A percentile compares a stretch with the other conserved stretches of the same genome.
These are phyloP conservation scores for Lutjanus campechanus DNA, from an alignment of 2,797 vertebrate species.

Conservation along the genomic window DNA sequence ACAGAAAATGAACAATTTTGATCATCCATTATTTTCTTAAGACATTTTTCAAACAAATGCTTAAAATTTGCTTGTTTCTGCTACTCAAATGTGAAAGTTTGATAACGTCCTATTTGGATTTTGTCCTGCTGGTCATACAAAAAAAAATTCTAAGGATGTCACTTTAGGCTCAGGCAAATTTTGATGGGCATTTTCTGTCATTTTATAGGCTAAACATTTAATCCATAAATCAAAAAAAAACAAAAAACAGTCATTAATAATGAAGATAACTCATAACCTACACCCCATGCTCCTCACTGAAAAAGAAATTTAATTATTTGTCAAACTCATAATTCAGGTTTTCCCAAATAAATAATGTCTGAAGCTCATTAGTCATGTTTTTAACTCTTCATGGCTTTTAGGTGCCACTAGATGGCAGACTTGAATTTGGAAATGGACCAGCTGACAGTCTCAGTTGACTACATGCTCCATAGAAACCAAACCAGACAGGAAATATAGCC, in stretches of 20 bases:
- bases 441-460: constrained; percentile 48
- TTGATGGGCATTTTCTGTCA: not conserved
- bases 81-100: not conserved
- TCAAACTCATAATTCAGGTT: not conserved
- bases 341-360: constrained; percentile 7
- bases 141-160: not conserved
- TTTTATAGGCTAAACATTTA: not conserved
- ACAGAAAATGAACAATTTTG: constrained; percentile 18
- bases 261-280: not conserved
- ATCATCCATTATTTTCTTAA: not conserved
- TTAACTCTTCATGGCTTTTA: constrained; percentile 19
- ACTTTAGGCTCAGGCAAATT: not conserved
- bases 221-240: not conserved
- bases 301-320: not conserved
- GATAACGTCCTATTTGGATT: not conserved
- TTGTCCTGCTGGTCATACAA: not conserved
- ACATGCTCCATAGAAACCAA: constrained; percentile 57
- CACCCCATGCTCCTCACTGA: not conserved
- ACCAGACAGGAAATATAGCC: constrained; percentile 59
- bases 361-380: not conserved
- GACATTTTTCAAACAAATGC: constrained; percentile 1
- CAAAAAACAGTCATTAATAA: not conserved
- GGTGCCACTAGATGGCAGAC: constrained; percentile 86
- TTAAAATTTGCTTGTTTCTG: too few species aligned
- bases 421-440: constrained; percentile 77